phyloP scores from a whole-genome alignment of 2,888 invertebrate genomes.

The Vannuccia rotundouncinata region DNA sequence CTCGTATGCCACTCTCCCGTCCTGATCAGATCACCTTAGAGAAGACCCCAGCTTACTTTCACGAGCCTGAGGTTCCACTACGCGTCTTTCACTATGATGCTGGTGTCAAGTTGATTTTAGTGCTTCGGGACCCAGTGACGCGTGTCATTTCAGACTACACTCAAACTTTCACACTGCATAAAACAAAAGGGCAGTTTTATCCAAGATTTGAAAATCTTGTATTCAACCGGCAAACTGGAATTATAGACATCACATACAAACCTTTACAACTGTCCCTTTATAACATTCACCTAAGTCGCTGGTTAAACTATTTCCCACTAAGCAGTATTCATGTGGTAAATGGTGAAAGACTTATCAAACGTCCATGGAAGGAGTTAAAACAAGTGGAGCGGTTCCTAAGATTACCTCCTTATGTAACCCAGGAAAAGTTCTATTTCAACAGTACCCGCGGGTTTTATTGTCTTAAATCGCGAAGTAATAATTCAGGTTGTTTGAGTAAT shows the following conservation, averaged over 20 bases:
- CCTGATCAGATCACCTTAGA: slow-evolving; percentile 87
- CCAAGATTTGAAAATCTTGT: not conserved
- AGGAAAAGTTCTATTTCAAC: slow-evolving; percentile 90
- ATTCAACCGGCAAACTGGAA: not conserved
- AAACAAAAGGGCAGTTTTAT: not conserved
- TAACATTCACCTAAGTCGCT: slow-evolving; percentile 33
- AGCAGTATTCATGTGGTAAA: slow-evolving; percentile 13
- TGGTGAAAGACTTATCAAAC: slow-evolving; percentile 80
- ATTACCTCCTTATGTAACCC: slow-evolving; percentile 65
- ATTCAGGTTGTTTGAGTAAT: slow-evolving; percentile 77
- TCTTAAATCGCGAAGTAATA: slow-evolving; percentile 50
- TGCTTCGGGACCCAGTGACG: slow-evolving; percentile 89
- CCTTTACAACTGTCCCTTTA: slow-evolving; percentile 32
- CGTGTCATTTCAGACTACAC: slow-evolving; percentile 93
- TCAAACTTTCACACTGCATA: slow-evolving; percentile 67
- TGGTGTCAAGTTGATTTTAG: slow-evolving; percentile 69
- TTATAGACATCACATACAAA: not conserved
- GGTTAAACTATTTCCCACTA: slow-evolving; percentile 33
- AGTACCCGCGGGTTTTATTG: slow-evolving; percentile 93
- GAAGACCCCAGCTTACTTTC: slow-evolving; percentile 95
- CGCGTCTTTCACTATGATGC: slow-evolving; percentile 62
- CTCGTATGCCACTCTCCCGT: slow-evolving; percentile 84
- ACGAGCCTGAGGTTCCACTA: slow-evolving; percentile 86
- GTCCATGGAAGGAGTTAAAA: slow-evolving; percentile 77
- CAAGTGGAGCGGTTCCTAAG: slow-evolving; percentile 80